Base-by-base conservation (phyloP, 2,888 invertebrate genomes). In the Macrosoma leucophasiata region DNA sequence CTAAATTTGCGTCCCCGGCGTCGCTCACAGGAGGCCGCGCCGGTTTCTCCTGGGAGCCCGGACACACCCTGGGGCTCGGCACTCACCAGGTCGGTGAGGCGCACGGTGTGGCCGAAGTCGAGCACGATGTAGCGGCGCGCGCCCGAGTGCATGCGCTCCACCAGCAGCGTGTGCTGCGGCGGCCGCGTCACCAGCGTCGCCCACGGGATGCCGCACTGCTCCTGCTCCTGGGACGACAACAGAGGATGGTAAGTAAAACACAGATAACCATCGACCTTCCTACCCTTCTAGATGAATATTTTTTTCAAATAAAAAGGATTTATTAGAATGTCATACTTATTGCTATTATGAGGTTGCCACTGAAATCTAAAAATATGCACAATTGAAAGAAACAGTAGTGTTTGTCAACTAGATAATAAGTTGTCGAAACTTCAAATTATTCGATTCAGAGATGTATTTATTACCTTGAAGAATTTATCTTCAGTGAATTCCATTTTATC, bases 91-190 rank as follows among this genome's bases (percentile, higher is more conserved):
- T 97, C 97, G 0, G 96, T 97, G 20, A 97, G 86, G 1, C 95
- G 77, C 31, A 96, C 87, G 1, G 93, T 90, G 49, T 93, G 91
- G 3, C 96, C 96, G 69, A 97, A 96, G 78, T 97, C 97, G 18
- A 97, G 84, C 7, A 95, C 93, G 35, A 96, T 95, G 78, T 93
- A 96, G 36, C 96, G 88, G n/a, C 96, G 85, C 0, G 96, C 96
- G 33, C 96, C 95, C 0, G 96, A 95, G 75, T 96, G 95, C 93
- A 97, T 95, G 36, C 96, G 86, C 63, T 97, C 96, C 24, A 97
- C 94, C 10, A 96, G 92, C 39, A 97, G 87, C 50, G 92, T 90
- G 58, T 95, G 94, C 46, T 94, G 93, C 13, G 95, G 92, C 25
- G 94, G 92, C 41, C 91, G 88, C 39, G 92, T 88, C 48, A 96